Evolutionary conservation across 2,113 vertebrate species (phyloP).

Genomic region (Caranx ignobilis): DNA sequence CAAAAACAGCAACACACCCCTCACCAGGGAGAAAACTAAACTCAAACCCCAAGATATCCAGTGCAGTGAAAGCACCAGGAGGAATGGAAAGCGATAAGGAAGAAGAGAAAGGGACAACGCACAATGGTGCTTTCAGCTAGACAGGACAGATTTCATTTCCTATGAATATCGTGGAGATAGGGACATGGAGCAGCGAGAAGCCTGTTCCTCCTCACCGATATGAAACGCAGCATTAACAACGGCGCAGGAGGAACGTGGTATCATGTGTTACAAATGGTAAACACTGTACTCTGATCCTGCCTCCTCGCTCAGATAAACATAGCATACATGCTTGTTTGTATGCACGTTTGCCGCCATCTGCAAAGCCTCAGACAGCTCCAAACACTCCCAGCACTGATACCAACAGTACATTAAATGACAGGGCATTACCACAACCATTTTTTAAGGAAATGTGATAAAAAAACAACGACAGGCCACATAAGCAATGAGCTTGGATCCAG

Average conservation of each 20-base stretch:
- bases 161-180: slow-evolving; percentile 66
- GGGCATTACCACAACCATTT: background rate
- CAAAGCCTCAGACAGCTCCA: slow-evolving; percentile 12
- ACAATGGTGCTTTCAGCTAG: slow-evolving; percentile 49
- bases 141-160: slow-evolving; percentile 62
- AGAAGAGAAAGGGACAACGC: slow-evolving; percentile 27
- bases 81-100: slow-evolving; percentile 52
- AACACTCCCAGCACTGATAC: background rate
- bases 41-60: slow-evolving; percentile 30
- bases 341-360: slow-evolving; percentile 27
- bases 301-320: slow-evolving; percentile 37
- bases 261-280: slow-evolving; percentile 34
- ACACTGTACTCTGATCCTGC: slow-evolving; percentile 32
- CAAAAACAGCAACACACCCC: slow-evolving; percentile 69
- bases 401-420: background rate
- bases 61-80: slow-evolving; percentile 35
- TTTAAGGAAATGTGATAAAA: background rate
- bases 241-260: background rate
- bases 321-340: slow-evolving; percentile 19
- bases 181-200: slow-evolving; percentile 16
- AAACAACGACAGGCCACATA: background rate
- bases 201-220: slow-evolving; percentile 37
- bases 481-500: slow-evolving; percentile 2
- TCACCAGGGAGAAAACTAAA: slow-evolving; percentile 39
- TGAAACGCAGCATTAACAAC: slow-evolving; percentile 36